Percentiles rank a stretch among this genome's conserved stretches.
phyloP scores from a whole-genome alignment of 2,113 vertebrate species.

The Nansenia antarctica region DNA sequence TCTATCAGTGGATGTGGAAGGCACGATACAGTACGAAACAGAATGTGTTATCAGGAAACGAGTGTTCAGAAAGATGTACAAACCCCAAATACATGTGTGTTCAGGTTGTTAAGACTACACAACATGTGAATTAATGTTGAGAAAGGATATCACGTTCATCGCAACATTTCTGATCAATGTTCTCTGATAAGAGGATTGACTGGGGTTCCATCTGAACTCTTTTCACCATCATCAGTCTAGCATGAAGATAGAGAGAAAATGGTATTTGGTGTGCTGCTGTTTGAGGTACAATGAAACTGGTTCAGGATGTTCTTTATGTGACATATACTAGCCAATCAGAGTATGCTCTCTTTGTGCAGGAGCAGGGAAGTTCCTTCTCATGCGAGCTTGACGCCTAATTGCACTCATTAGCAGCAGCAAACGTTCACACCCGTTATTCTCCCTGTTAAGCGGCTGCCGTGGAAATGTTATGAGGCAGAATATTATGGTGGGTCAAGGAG shows the following conservation, averaged over 20 bases:
- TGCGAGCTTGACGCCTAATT: constrained; percentile 67
- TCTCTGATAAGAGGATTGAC: neutral
- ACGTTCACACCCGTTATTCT: constrained; percentile 47
- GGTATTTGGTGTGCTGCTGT: neutral
- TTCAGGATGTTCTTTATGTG: constrained; percentile 34
- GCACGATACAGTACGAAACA: neutral
- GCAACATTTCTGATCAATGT: neutral
- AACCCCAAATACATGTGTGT: neutral
- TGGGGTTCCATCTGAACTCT: neutral
- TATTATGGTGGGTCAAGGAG: constrained; percentile 63
- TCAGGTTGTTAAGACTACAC: neutral
- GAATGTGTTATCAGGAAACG: neutral
- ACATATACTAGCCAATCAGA: constrained; percentile 46
- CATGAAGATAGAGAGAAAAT: neutral
- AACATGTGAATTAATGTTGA: neutral
- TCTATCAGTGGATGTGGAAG: constrained; percentile 49
- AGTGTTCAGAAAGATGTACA: neutral
- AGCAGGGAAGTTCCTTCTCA: constrained; percentile 4
- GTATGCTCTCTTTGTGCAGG: neutral
- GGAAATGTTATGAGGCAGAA: constrained; percentile 66
- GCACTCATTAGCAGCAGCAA: constrained; percentile 68
- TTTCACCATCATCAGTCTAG: neutral
- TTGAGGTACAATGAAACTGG: constrained; percentile 8
- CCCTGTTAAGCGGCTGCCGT: constrained; percentile 66
- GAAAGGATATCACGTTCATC: neutral